phyloP scores from a whole-genome alignment of 2,113 vertebrate species.

The Plecotus auritus region DNA sequence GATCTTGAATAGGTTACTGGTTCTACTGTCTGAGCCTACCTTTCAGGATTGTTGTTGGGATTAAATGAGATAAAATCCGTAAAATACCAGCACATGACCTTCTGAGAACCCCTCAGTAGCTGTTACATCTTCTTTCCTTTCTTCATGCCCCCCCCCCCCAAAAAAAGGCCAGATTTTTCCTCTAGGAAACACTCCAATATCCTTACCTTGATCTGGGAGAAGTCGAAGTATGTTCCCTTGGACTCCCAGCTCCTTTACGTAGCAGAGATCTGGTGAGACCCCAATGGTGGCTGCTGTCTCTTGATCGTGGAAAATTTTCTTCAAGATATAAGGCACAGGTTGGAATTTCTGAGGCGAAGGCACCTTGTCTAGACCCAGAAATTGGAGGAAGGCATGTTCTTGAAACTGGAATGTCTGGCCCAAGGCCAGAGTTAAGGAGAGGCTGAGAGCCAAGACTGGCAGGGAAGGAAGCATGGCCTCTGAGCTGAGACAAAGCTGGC shows the following conservation, averaged over 20 bases:
- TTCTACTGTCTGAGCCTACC: neutral
- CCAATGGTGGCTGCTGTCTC: neutral
- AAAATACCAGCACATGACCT: neutral
- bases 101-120: neutral
- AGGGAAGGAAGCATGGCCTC: conserved; percentile 22
- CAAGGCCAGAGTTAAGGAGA: conserved; percentile 2
- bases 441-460: neutral
- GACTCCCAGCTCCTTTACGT: conserved; percentile 47
- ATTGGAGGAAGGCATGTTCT: conserved; percentile 24
- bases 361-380: conserved; percentile 24
- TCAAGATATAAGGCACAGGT: conserved; percentile 45
- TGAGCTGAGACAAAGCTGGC: fast-evolving
- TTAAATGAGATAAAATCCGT: neutral
- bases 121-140: neutral
- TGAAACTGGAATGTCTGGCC: neutral
- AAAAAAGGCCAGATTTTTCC: neutral
- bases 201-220: conserved; percentile 65
- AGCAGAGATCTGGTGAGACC: conserved; percentile 9
- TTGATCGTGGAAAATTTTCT: conserved; percentile 38
- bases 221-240: conserved; percentile 42
- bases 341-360: conserved; percentile 37
- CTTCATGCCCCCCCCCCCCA: neutral
- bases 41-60: neutral
- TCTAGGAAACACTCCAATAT: neutral
- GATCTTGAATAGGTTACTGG: neutral